phyloP scores from a whole-genome alignment of 2,113 vertebrate genomes.

The Clarias macrocephalus region DNA sequence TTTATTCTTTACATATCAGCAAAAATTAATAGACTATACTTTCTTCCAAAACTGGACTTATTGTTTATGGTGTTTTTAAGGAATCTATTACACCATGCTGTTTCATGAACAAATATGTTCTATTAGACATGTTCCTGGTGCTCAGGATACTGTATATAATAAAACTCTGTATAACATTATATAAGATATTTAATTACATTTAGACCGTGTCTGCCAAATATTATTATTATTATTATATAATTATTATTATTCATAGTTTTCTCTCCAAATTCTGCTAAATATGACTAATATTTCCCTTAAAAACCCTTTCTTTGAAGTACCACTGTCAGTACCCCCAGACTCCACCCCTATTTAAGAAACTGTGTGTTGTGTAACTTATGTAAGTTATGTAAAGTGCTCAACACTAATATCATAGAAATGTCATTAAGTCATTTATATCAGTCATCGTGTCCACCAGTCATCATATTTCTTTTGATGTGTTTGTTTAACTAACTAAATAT shows the following conservation, averaged over 20 bases:
- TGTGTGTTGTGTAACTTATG: neutral
- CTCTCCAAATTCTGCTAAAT: neutral
- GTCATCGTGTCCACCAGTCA: too few relatives aligned
- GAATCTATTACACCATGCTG: too few relatives aligned
- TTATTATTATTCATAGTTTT: neutral
- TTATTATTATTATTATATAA: neutral
- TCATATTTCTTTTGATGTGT: neutral
- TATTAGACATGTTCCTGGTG: neutral
- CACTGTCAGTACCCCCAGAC: too few relatives aligned
- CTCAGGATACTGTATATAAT: neutral
- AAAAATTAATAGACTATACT: neutral
- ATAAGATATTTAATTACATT: neutral
- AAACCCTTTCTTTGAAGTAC: neutral
- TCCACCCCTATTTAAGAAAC: neutral
- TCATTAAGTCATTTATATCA: neutral
- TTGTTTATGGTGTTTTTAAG: neutral
- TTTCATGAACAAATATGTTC: neutral
- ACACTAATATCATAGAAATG: neutral
- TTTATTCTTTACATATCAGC: neutral
- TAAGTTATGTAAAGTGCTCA: neutral
- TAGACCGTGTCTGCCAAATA: neutral
- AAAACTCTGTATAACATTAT: neutral
- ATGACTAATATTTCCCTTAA: neutral
- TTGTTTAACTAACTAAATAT: neutral
- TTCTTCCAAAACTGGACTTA: too few relatives aligned